Evolutionary conservation across 2,888 invertebrate species (phyloP).

Genomic region (Amorpha juglandis): DNA sequence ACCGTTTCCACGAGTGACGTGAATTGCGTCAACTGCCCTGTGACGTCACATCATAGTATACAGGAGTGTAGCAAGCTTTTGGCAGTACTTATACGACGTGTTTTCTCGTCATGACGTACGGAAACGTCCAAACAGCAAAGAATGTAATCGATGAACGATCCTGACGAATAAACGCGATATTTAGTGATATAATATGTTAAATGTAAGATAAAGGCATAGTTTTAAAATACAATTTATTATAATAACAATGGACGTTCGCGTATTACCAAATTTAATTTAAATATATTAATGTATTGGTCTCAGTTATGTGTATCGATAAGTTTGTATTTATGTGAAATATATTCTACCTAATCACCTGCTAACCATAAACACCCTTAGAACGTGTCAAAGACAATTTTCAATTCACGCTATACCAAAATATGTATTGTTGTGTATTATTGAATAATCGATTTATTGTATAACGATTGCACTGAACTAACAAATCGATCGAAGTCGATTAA

Average conservation of each 20-base stretch:
- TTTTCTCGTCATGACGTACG: not conserved
- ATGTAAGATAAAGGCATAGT: constrained; percentile 20
- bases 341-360: constrained; percentile 4
- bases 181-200: constrained; percentile 20
- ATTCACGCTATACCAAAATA: constrained; percentile 18
- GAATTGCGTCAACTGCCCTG: not conserved
- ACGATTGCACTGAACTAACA: constrained; percentile 6
- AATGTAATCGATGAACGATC: not conserved
- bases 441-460: constrained; percentile 13
- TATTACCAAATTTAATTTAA: constrained; percentile 23
- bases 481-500: constrained; percentile 1
- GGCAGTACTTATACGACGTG: not conserved
- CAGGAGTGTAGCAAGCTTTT: not conserved
- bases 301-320: constrained; percentile 61
- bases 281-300: constrained; percentile 61
- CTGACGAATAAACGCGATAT: constrained; percentile 23
- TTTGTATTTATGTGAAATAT: constrained; percentile 22
- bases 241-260: constrained; percentile 10
- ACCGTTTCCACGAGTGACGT: not conserved
- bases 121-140: not conserved
- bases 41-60: not conserved
- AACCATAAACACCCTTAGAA: not conserved
- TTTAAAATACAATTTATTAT: constrained; percentile 6
- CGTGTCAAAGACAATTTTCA: not conserved
- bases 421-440: constrained; percentile 16